phyloP scores from a whole-genome alignment of 2,113 vertebrate species.

The Callipepla californica region DNA sequence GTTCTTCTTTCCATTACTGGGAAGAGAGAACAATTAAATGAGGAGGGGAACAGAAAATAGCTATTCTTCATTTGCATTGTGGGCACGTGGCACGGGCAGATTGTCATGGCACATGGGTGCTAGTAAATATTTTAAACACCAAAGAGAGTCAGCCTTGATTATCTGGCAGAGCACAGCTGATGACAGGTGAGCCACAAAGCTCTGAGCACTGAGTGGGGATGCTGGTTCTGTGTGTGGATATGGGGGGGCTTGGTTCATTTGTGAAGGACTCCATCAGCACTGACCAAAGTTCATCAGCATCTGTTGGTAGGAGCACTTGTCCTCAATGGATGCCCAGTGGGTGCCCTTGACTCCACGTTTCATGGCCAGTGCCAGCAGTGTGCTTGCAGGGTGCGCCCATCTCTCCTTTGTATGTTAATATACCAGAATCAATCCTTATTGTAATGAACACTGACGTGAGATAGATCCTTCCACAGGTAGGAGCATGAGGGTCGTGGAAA shows the following conservation, averaged over 20 bases:
- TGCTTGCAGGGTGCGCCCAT: conserved; percentile 61
- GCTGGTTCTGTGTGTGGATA: rapidly evolving
- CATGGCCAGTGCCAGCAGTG: background rate
- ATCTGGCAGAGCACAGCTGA: background rate
- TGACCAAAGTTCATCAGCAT: background rate
- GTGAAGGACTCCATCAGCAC: too few species aligned
- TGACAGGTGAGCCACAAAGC: background rate
- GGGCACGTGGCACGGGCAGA: background rate
- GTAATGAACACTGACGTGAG: conserved; percentile 17
- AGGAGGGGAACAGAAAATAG: background rate
- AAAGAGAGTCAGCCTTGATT: background rate
- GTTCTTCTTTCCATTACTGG: background rate
- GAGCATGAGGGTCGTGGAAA: background rate
- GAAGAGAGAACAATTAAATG: background rate
- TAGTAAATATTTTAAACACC: background rate
- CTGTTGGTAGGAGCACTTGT: background rate
- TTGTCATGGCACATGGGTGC: background rate
- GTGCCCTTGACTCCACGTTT: background rate
- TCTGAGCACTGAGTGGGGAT: background rate
- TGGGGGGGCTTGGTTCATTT: background rate
- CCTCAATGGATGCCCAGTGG: background rate
- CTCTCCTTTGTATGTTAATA: conserved; percentile 36
- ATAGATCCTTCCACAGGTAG: background rate
- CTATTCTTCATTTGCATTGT: background rate
- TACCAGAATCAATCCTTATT: conserved; percentile 42